Evolutionary conservation across 1,140 invertebrate genomes (phyloP).

Genomic region (Lasaia peninsularis): DNA sequence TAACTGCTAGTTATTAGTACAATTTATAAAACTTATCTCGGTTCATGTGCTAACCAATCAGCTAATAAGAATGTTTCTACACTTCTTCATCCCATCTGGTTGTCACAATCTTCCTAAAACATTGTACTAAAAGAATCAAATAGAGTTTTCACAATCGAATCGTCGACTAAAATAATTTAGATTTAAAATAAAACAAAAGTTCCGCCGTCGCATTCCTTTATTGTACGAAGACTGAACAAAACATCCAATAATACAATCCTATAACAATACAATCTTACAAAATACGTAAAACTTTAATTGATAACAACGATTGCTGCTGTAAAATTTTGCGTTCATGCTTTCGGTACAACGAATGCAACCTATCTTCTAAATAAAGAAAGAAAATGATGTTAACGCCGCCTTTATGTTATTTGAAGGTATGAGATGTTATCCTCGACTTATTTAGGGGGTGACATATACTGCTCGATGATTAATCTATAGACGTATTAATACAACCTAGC

Average conservation of each 20-base stretch:
- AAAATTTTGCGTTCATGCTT: conserved; percentile 37
- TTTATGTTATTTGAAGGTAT: conserved; percentile 43
- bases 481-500: conserved; percentile 48
- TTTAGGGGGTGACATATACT: conserved; percentile 48
- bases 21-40: no score
- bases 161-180: no score
- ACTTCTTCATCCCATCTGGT: no score
- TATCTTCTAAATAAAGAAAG: conserved; percentile 59
- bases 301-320: conserved; percentile 14
- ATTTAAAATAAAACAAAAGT: conserved; percentile 29
- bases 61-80: no score
- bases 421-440: conserved; percentile 48
- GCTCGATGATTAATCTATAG: conserved; percentile 48
- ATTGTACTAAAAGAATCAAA: no score
- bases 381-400: conserved; percentile 50
- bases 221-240: conserved; percentile 67
- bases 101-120: no score
- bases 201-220: conserved; percentile 75
- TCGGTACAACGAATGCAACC: conserved; percentile 72
- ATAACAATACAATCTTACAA: conserved; percentile 19
- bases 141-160: no score
- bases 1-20: no score
- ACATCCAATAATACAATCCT: conserved; percentile 30
- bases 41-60: no score
- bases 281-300: conserved; percentile 15